Conservation (phyloP, 1,140 invertebrate species). For the Sitobion miscanthi region DNA sequence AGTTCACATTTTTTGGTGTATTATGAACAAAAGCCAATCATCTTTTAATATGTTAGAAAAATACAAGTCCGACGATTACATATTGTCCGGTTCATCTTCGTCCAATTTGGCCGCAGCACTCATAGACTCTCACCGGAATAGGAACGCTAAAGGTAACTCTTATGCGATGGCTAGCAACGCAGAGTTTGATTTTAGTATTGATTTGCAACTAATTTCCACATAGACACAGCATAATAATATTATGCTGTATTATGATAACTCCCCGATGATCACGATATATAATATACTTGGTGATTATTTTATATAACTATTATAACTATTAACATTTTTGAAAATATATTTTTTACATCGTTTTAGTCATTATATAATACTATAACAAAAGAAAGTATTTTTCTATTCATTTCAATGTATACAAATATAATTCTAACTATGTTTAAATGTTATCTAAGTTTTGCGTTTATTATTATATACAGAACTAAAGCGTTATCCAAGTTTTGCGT, state of each 20-base stretch:
- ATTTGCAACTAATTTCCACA: background rate
- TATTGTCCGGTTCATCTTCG: background rate
- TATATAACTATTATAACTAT: background rate
- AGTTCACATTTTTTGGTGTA: background rate
- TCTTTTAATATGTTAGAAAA: constrained; percentile 28
- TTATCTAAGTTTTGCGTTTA: no score
- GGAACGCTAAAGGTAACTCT: constrained; percentile 24
- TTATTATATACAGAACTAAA: no score
- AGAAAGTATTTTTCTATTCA: background rate
- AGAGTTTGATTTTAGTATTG: background rate
- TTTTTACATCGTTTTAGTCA: background rate
- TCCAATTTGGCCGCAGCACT: constrained; percentile 40
- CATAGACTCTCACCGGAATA: constrained; percentile 35
- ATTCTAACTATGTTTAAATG: no score
- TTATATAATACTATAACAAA: no score
- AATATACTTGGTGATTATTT: background rate
- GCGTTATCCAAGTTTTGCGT: no score
- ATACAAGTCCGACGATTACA: constrained; percentile 21
- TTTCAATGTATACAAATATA: background rate
- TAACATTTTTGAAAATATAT: background rate
- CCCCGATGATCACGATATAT: background rate
- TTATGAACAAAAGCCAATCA: background rate
- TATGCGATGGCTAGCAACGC: background rate
- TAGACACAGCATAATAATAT: background rate
- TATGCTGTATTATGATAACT: background rate